These are phyloP conservation scores for Ptychobarbus kaznakovi DNA, from an alignment of 2,797 vertebrate species.

Conservation along the genomic window DNA sequence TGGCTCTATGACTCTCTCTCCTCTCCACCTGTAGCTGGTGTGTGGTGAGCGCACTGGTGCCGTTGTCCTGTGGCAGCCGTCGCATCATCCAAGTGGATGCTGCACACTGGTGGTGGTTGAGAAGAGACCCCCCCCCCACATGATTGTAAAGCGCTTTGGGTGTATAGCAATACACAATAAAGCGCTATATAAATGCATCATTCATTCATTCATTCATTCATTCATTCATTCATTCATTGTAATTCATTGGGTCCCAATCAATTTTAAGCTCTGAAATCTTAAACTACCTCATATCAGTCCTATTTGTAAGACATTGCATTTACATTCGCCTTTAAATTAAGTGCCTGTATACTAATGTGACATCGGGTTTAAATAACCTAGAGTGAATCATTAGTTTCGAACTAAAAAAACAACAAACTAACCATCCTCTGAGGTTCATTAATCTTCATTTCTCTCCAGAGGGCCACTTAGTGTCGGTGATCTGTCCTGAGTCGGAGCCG, in stretches of 20 bases:
- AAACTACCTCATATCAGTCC: background rate
- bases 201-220: too few species aligned
- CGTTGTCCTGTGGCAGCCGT: too few species aligned
- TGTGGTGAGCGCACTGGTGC: too few species aligned
- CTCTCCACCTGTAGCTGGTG: too few species aligned
- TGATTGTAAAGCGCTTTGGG: too few species aligned
- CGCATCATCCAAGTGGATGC: too few species aligned
- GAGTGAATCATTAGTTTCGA: conserved; percentile 72
- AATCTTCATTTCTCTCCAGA: conserved; percentile 79
- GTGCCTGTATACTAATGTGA: background rate
- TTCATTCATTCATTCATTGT: background rate
- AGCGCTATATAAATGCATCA: too few species aligned
- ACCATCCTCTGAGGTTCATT: conserved; percentile 75
- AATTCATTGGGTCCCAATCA: background rate
- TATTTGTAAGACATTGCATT: conserved; percentile 1
- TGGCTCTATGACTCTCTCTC: too few species aligned
- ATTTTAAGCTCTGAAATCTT: background rate
- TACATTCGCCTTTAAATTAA: conserved; percentile 19
- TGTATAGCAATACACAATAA: too few species aligned
- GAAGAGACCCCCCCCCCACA: too few species aligned
- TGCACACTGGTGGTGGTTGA: too few species aligned
- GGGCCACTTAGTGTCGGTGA: conserved; percentile 78
- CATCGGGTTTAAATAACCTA: conserved; percentile 58
- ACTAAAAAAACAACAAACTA: conserved; percentile 35
- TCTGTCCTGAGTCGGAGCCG: conserved; percentile 72